phyloP scores from a whole-genome alignment of 2,797 vertebrate genomes.

The Phataginus tetradactyla region DNA sequence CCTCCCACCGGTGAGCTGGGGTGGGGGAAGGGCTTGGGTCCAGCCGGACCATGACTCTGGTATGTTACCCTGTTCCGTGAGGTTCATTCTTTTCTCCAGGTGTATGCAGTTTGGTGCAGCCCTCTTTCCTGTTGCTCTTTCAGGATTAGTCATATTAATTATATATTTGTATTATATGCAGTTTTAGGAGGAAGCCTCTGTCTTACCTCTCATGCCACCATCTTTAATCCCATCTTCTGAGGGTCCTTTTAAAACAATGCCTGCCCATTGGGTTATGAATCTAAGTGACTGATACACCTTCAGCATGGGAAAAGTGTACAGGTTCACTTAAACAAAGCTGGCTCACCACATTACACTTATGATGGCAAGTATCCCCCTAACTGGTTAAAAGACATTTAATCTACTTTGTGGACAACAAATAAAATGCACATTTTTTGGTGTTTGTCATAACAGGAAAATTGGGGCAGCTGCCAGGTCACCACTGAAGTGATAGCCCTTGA shows the following conservation, averaged over 20 bases:
- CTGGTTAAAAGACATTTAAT: constrained; percentile 2
- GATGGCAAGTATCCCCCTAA: neutral
- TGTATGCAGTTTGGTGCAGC: no score
- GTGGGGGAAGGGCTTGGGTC: no score
- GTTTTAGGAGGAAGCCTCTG: no score
- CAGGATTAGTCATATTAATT: no score
- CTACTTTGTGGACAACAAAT: neutral
- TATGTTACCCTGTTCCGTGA: no score
- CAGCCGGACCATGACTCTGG: no score
- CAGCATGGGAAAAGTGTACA: neutral
- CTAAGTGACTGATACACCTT: neutral
- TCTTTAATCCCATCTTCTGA: no score
- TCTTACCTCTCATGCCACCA: no score
- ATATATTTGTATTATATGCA: no score
- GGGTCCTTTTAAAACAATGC: neutral
- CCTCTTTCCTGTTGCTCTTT: no score
- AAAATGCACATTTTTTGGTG: neutral
- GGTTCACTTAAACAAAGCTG: neutral
- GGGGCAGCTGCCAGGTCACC: neutral
- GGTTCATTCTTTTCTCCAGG: no score
- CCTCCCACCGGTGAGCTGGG: no score
- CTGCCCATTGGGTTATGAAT: neutral
- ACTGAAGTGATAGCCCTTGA: neutral
- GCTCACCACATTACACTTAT: neutral
- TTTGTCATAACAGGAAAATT: neutral